Evolutionary conservation across 2,113 vertebrate species (phyloP), one percentile per base, ranked within the genome.

Genomic region (Tenrec ecaudatus): DNA sequence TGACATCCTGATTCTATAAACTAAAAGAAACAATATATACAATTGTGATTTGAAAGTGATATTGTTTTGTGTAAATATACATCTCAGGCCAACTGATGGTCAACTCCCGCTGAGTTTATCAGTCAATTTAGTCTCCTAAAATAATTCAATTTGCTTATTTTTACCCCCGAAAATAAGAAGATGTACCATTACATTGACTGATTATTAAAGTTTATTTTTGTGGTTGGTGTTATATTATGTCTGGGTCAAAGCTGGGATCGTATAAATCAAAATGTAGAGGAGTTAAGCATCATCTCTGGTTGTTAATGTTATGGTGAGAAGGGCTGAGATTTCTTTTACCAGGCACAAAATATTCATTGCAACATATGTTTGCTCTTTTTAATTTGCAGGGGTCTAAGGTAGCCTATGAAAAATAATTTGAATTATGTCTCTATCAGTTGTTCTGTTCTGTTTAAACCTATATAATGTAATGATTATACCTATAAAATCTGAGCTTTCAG

Each of bases 41-140:
- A 91, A 96, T 38, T 58, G n/a, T 94, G 87, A 96, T 89, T 89
- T 95, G 84, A 96, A 95, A 94, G 93, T 94, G 79, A 94, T 69
- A 87, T 23, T 62, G 1, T 83, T 95, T 90, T 77, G 9, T 82
- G 31, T 91, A 66, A 93, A 43, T 75, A 43, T 87, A 53, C 2
- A 73, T 19, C 83, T 78, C n/a, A 87, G 53, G 66, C 40, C 66
- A 82, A 85, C 11, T 75, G 43, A 73, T 43, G 7, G 12, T 58
- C 23, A 77, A 29, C 58, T 94, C 20, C 87, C 92, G 83, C 57
- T 82, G 81, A 64, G 77, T 9, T 87, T 79, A 92, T 71, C 43
- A 31, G 8, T 82, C 57, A 43, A 58, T 47, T 88, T 3, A 53
- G 10, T 75, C 36, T 90, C 47, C 76, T 69, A 64, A 86, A 93